These are phyloP conservation scores for Oryzias celebensis DNA, from an alignment of 2,113 vertebrate species.

Conservation along the genomic window DNA sequence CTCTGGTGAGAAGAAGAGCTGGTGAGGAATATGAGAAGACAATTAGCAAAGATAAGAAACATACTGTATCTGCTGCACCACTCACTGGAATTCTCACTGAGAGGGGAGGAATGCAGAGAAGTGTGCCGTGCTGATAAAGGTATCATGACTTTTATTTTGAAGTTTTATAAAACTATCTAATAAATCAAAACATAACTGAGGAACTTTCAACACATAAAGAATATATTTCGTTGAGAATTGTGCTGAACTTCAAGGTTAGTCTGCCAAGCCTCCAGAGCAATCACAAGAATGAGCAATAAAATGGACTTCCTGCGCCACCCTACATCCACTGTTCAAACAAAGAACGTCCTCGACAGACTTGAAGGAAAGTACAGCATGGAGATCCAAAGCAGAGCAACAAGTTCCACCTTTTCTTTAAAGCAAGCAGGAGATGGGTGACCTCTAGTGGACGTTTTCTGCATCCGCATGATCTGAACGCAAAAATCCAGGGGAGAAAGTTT, in stretches of 20 bases:
- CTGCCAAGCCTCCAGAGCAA: constrained; percentile 16
- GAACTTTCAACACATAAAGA: no score
- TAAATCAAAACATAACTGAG: no score
- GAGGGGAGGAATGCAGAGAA: constrained; percentile 4
- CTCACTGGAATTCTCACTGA: not conserved
- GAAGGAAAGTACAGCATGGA: constrained; percentile 2
- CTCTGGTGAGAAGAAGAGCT: constrained; percentile 11
- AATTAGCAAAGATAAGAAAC: constrained; percentile 60
- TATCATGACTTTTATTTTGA: no score
- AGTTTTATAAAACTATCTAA: no score
- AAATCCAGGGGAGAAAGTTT: no score
- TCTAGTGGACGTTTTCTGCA: constrained; percentile 31
- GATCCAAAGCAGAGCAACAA: not conserved
- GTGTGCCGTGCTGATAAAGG: not conserved
- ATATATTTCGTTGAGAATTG: no score
- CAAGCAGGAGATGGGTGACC: constrained; percentile 21
- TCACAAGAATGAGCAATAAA: constrained; percentile 35
- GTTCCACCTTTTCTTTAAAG: not conserved
- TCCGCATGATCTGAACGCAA: not conserved
- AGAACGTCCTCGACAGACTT: not conserved
- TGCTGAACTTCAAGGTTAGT: no score
- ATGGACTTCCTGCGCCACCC: constrained; percentile 15
- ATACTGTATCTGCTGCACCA: constrained; percentile 31
- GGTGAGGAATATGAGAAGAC: constrained; percentile 13
- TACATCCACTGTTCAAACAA: constrained; percentile 21